A percentile compares a stretch with the other conserved stretches of the same genome.
phyloP scores from a whole-genome alignment of 92 coral and sea anemone genomes.

The Hydrozoanthus gracilis region DNA sequence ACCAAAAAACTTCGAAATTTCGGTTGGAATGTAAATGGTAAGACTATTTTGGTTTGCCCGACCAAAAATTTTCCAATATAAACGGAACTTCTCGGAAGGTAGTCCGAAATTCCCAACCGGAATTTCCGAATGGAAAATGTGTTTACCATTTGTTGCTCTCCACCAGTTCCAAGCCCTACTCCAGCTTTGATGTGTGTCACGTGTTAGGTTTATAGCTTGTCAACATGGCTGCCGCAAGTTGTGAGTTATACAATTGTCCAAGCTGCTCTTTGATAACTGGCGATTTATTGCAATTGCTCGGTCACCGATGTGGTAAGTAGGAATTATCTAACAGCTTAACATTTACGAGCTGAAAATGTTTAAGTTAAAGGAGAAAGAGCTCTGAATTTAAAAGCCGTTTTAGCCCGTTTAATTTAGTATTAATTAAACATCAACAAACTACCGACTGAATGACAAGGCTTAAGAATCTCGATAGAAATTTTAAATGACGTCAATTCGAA shows the following conservation, averaged over 20 bases:
- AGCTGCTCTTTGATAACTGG: conserved; percentile 12
- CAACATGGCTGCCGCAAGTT: conserved; percentile 30
- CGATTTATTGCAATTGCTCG: conserved; percentile 9
- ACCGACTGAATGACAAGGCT: conserved; percentile 31
- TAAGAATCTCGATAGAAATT: conserved; percentile 31
- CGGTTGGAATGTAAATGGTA: no score
- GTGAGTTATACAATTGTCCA: conserved; percentile 4
- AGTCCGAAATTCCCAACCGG: no score
- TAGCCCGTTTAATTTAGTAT: conserved; percentile 17
- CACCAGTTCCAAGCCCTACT: no score
- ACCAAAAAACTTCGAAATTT: no score
- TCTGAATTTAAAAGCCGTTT: conserved; percentile 32
- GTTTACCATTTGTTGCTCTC: no score
- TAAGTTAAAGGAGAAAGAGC: conserved; percentile 21
- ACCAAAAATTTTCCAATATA: no score
- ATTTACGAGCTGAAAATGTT: conserved; percentile 11
- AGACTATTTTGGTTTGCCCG: no score
- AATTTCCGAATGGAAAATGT: no score
- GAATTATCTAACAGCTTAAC: conserved; percentile 23
- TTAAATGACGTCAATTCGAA: conserved; percentile 27
- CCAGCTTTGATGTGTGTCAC: no score
- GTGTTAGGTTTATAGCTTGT: not conserved
- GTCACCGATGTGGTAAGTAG: conserved; percentile 27
- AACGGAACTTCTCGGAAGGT: no score
- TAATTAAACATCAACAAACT: conserved; percentile 7